Conservation (phyloP, 2,113 vertebrate genomes). For the Tetraodon nigroviridis region DNA sequence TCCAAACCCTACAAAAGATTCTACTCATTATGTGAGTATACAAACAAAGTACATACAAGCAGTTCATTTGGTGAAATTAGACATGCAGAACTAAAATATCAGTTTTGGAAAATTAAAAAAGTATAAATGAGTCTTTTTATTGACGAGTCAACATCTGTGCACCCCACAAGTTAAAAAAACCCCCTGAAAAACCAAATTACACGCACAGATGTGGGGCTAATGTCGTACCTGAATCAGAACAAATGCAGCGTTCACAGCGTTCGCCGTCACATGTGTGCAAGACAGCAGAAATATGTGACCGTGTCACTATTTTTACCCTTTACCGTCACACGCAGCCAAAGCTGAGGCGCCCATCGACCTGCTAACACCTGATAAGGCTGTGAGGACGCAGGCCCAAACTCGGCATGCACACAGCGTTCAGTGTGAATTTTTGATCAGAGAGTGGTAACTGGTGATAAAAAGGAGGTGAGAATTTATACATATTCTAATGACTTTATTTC, state of each 20-base stretch:
- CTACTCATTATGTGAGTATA: no score
- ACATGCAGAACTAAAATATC: no score
- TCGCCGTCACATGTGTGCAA: neutral
- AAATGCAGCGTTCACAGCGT: no score
- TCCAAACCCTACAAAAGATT: no score
- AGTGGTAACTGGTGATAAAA: conserved; percentile 13
- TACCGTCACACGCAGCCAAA: conserved; percentile 19
- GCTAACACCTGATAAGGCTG: conserved; percentile 27
- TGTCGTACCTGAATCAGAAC: no score
- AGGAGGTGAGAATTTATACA: neutral
- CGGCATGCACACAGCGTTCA: conserved; percentile 5
- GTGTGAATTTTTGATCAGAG: neutral
- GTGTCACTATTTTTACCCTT: conserved; percentile 50
- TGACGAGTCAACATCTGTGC: no score
- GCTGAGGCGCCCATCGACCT: conserved; percentile 19
- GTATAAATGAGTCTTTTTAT: no score
- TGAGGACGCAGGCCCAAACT: neutral
- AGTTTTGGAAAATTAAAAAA: no score
- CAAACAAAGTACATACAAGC: no score
- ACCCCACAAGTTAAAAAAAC: neutral
- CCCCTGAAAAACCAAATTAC: neutral
- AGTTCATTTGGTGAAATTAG: no score
- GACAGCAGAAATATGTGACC: conserved; percentile 11
- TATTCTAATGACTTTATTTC: neutral
- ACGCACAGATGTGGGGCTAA: neutral